These are phyloP conservation scores for Sapajus apella DNA, from an alignment of 2,113 vertebrate species.

Conservation along the genomic window DNA sequence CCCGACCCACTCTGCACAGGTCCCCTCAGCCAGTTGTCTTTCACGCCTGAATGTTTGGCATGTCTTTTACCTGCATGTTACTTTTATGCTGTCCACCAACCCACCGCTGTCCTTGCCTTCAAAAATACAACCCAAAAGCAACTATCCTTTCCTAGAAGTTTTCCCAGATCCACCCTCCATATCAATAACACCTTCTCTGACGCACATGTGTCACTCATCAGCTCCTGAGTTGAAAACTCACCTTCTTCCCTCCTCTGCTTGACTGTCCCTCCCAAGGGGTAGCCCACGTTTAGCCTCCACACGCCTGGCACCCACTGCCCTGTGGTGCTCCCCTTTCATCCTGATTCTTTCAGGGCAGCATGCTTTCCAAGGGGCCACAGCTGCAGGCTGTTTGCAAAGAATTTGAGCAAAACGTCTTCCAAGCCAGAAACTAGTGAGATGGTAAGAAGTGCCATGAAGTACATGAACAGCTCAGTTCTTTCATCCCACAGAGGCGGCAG, in stretches of 20 bases:
- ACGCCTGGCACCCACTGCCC: neutral
- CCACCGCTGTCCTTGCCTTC: neutral
- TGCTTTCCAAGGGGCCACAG: neutral
- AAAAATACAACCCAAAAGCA: neutral
- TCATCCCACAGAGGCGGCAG: neutral
- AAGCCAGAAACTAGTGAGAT: neutral
- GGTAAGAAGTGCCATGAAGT: neutral
- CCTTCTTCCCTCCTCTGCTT: no score
- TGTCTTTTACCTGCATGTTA: neutral
- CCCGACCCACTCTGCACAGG: neutral
- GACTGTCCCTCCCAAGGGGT: neutral
- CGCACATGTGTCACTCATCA: neutral
- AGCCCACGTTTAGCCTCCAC: neutral
- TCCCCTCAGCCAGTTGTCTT: neutral
- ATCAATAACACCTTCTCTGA: neutral
- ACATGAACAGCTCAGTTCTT: neutral
- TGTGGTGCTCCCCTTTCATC: neutral
- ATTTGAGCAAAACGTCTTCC: neutral
- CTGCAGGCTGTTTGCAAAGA: neutral
- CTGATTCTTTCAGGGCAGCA: neutral
- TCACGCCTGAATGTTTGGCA: fast-evolving
- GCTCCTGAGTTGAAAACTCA: neutral
- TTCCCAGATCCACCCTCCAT: neutral
- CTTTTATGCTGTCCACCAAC: neutral
- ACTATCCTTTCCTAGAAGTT: neutral